A percentile compares a stretch with the other conserved stretches of the same genome.
phyloP scores from a whole-genome alignment of 2,888 invertebrate genomes.

The Chalcosyrphus nemorum region DNA sequence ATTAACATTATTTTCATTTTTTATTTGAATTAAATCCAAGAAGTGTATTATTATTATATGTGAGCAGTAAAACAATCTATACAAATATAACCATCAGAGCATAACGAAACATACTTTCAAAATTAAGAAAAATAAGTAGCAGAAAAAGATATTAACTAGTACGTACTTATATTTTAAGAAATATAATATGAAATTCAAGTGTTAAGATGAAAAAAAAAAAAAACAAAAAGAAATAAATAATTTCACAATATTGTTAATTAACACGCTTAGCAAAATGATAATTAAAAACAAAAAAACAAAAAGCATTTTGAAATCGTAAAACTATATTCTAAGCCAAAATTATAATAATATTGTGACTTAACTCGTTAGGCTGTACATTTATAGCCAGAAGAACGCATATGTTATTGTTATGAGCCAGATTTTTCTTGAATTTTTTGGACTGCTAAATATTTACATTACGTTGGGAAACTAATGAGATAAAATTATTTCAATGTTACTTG shows the following conservation, averaged over 20 bases:
- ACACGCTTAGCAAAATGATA: neutral
- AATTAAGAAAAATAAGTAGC: neutral
- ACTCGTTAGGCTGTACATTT: neutral
- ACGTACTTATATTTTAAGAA: neutral
- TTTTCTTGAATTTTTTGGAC: neutral
- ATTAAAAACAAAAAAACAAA: neutral
- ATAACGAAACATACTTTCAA: neutral
- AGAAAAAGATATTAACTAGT: neutral
- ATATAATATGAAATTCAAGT: neutral
- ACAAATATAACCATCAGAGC: neutral
- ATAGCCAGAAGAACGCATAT: neutral
- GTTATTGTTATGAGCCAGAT: neutral
- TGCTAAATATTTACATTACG: neutral
- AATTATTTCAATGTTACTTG: neutral
- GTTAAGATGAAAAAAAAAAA: neutral
- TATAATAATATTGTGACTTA: neutral
- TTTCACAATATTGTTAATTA: neutral
- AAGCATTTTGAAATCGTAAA: neutral
- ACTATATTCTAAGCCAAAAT: neutral
- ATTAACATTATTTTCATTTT: no score
- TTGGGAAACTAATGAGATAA: no score
- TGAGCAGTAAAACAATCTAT: no score
- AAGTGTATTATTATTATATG: neutral
- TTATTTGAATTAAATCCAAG: neutral
- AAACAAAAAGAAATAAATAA: neutral